Evolutionary conservation across 2,797 vertebrate genomes (phyloP).

Genomic region (Tapirus indicus): DNA sequence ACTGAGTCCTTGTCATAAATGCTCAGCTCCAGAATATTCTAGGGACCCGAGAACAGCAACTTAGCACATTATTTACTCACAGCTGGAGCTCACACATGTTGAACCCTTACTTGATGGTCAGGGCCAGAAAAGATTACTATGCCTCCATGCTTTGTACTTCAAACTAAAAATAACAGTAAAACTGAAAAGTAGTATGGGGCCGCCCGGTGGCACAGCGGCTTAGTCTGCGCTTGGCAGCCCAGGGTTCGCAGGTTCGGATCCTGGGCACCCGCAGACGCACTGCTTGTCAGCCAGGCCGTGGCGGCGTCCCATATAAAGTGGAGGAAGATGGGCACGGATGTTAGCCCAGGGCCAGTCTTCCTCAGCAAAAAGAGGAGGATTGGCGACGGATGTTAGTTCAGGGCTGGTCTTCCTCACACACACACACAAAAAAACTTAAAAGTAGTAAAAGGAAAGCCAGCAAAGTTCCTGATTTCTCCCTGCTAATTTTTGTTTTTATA

Average conservation of each 20-base stretch:
- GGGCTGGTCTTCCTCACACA: no score
- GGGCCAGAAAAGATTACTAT: neutral
- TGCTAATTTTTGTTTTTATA: constrained; percentile 1
- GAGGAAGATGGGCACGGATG: no score
- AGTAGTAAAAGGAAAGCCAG: constrained; percentile 6
- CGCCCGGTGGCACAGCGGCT: no score
- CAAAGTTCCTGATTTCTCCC: neutral
- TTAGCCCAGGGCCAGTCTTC: no score
- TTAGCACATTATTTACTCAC: neutral
- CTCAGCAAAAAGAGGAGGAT: no score
- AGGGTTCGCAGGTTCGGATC: no score
- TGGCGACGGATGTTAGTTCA: no score
- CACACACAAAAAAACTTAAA: no score
- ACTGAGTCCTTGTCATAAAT: constrained; percentile 89
- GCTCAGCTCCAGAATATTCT: constrained; percentile 93
- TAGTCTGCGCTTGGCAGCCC: no score
- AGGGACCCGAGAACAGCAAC: neutral
- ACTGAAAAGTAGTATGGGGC: neutral
- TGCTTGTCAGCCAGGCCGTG: no score
- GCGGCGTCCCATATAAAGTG: no score
- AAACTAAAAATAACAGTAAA: constrained; percentile 15
- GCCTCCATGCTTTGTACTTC: neutral
- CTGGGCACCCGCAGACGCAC: no score
- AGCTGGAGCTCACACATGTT: neutral
- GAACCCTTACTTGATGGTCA: neutral